Percentiles rank a stretch among this genome's conserved stretches.
Evolutionary conservation across 1,140 invertebrate species (phyloP).

Genomic region (Andrena cerasifolii): DNA sequence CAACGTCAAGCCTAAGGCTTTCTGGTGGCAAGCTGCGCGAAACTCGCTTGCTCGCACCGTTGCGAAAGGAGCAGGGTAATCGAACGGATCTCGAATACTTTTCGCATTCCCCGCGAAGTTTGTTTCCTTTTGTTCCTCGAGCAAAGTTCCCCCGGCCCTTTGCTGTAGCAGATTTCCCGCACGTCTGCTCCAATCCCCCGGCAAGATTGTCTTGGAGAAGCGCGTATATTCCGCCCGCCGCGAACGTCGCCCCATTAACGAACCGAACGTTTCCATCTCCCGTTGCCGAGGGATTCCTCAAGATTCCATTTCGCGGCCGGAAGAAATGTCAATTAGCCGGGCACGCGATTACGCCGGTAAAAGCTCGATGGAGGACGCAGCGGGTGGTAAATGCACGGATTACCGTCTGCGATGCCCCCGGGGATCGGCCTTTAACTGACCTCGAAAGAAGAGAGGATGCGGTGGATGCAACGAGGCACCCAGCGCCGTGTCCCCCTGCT

Average conservation of each 20-base stretch:
- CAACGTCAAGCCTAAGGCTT: constrained; percentile 24
- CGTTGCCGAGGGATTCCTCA: neutral
- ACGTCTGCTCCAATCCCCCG: neutral
- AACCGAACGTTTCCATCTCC: neutral
- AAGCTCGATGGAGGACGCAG: constrained; percentile 22
- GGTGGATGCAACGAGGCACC: constrained; percentile 36
- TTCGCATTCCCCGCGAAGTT: neutral
- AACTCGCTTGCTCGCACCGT: constrained; percentile 44
- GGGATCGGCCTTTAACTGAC: constrained; percentile 37
- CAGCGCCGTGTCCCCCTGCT: constrained; percentile 44
- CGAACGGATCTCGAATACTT: constrained; percentile 6
- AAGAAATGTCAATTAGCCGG: constrained; percentile 19
- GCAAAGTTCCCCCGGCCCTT: neutral
- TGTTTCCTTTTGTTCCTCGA: neutral
- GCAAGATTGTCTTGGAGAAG: constrained; percentile 38
- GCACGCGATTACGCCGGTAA: neutral
- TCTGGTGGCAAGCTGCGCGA: constrained; percentile 40
- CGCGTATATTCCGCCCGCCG: too few species aligned
- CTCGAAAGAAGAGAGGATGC: constrained; percentile 52
- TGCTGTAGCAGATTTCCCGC: neutral
- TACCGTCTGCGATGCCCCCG: constrained; percentile 33
- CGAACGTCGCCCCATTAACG: neutral
- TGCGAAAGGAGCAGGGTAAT: constrained; percentile 2
- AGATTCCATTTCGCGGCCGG: neutral
- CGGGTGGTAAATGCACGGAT: constrained; percentile 47